phyloP scores from a whole-genome alignment of 2,888 invertebrate species.

The Uloborus plumipes region DNA sequence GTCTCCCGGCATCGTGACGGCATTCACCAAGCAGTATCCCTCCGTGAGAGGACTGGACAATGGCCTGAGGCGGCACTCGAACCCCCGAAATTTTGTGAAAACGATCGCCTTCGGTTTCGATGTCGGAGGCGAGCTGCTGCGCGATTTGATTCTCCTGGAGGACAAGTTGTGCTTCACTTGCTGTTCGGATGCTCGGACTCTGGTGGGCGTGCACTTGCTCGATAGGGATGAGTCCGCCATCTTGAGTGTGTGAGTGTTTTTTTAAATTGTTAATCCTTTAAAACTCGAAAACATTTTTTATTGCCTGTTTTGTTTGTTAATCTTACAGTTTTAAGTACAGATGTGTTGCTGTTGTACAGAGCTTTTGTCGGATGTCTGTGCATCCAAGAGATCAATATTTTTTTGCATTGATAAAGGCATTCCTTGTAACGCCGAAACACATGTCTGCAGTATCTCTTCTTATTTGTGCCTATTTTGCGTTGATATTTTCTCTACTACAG shows the following conservation, averaged over 20 bases:
- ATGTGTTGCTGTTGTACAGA: too few species aligned
- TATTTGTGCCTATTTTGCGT: too few species aligned
- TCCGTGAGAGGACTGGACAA: slow-evolving; percentile 32
- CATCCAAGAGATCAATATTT: too few species aligned
- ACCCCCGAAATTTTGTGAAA: slow-evolving; percentile 8
- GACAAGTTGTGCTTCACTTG: slow-evolving; percentile 39
- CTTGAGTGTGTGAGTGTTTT: slow-evolving; percentile 23
- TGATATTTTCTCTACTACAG: too few species aligned
- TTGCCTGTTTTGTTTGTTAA: too few species aligned
- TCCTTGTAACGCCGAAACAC: too few species aligned
- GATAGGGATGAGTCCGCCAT: slow-evolving; percentile 21
- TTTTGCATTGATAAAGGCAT: too few species aligned
- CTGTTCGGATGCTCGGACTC: not conserved
- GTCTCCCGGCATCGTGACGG: slow-evolving; percentile 22
- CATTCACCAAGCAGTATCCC: slow-evolving; percentile 53
- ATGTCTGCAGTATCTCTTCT: too few species aligned
- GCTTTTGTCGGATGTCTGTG: too few species aligned
- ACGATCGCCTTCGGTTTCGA: slow-evolving; percentile 29
- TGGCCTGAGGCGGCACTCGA: slow-evolving; percentile 11
- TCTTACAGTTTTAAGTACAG: too few species aligned
- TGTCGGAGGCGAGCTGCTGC: slow-evolving; percentile 15
- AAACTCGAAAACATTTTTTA: too few species aligned
- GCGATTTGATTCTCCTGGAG: slow-evolving; percentile 26
- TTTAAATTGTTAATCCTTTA: too few species aligned
- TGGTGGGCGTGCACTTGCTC: slow-evolving; percentile 36